These are phyloP conservation scores for Penaeus japonicus DNA, from an alignment of 1,140 invertebrate genomes.

Conservation along the genomic window DNA sequence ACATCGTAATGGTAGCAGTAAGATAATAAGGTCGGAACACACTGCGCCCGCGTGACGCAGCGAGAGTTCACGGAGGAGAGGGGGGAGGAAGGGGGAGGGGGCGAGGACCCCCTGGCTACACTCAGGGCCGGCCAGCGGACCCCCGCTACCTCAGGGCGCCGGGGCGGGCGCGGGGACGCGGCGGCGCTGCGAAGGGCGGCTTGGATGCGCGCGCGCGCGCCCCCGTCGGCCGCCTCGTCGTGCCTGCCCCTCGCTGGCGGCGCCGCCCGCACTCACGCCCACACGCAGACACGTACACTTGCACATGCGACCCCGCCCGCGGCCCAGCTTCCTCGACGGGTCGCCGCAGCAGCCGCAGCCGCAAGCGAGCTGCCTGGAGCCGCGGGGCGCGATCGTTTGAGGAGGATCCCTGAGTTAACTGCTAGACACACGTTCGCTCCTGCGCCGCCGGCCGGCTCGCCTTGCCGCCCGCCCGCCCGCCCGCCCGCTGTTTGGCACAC, in stretches of 20 bases:
- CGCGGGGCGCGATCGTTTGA: conserved; percentile 31
- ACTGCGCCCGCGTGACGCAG: conserved; percentile 1
- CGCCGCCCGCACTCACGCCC: background rate
- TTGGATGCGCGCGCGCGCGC: background rate
- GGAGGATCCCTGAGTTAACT: conserved; percentile 50
- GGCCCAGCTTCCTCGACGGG: background rate
- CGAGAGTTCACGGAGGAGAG: background rate
- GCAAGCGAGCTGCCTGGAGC: background rate
- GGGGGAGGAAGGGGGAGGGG: background rate
- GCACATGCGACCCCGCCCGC: no score
- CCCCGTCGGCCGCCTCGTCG: background rate
- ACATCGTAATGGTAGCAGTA: conserved; percentile 18
- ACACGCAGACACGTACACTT: no score
- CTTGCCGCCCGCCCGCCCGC: background rate
- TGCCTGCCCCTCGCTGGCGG: background rate
- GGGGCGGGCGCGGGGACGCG: background rate
- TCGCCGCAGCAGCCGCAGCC: background rate
- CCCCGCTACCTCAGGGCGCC: background rate
- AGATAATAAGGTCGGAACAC: conserved; percentile 15
- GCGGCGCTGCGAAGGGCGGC: no score
- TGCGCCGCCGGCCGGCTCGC: background rate
- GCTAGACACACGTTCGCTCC: conserved; percentile 6
- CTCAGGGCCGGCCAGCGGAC: background rate
- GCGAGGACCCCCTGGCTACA: background rate
- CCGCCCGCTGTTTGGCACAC: background rate